These are phyloP conservation scores for Lepidocyrtoides sp. DNA, from an alignment of 2,888 invertebrate genomes.

Conservation along the genomic window DNA sequence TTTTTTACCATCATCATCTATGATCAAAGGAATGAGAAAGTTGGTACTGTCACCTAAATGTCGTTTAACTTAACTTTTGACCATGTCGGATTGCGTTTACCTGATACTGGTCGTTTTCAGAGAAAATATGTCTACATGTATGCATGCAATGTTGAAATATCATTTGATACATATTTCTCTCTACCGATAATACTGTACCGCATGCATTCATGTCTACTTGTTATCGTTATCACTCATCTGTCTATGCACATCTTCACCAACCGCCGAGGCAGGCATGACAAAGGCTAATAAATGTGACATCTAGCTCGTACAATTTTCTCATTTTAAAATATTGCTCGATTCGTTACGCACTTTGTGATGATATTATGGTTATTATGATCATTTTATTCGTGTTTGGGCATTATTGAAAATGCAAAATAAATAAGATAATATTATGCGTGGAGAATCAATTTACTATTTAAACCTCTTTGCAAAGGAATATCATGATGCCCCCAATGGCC, in stretches of 20 bases:
- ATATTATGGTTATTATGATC: conserved; percentile 47
- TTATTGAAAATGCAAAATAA: conserved; percentile 15
- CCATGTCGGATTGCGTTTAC: too few relatives aligned
- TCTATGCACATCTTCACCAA: neutral
- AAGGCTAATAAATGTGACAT: conserved; percentile 62
- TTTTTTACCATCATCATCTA: neutral
- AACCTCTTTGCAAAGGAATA: conserved; percentile 45
- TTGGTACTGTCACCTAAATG: conserved; percentile 11
- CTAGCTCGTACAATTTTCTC: conserved; percentile 36
- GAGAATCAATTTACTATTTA: conserved; percentile 67
- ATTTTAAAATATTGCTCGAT: conserved; percentile 15
- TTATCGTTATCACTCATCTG: neutral
- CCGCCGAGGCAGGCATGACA: neutral
- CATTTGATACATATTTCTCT: neutral
- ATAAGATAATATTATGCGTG: conserved; percentile 53
- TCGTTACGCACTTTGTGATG: conserved; percentile 25
- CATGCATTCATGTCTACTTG: neutral
- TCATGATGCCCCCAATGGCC: conserved; percentile 73
- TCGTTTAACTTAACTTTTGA: neutral
- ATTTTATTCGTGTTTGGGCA: neutral
- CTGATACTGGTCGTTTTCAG: neutral
- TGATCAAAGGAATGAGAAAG: conserved; percentile 26
- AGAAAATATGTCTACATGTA: neutral
- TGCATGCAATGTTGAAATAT: neutral
- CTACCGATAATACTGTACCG: too few relatives aligned